phyloP scores from a whole-genome alignment of 2,888 invertebrate species.

The Syrista parreyssii region DNA sequence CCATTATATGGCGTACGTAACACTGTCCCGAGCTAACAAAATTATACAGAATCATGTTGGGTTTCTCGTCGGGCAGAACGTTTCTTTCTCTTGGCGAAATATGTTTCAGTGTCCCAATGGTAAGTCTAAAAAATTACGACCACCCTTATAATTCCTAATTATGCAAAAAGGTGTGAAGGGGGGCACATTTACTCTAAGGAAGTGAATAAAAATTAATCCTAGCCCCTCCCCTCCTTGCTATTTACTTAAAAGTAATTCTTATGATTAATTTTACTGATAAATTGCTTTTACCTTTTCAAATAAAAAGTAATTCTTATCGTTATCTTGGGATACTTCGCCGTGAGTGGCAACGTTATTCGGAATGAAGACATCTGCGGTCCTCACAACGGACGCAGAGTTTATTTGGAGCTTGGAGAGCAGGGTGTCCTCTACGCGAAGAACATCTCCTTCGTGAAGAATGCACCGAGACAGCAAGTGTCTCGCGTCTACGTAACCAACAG shows the following conservation, averaged over 20 bases:
- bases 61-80: slow-evolving; percentile 54
- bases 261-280: not conserved
- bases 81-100: slow-evolving; percentile 45
- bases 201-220: not conserved
- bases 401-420: slow-evolving; percentile 62
- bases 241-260: not conserved
- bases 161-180: not conserved
- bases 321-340: slow-evolving; percentile 21
- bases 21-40: slow-evolving; percentile 46
- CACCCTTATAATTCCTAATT: not conserved
- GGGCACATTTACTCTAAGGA: not conserved
- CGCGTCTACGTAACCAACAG: slow-evolving; percentile 51
- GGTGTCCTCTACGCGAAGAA: slow-evolving; percentile 62
- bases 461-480: slow-evolving; percentile 38
- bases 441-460: slow-evolving; percentile 50
- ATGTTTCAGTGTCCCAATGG: slow-evolving; percentile 52
- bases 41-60: slow-evolving; percentile 51
- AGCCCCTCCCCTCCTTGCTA: not conserved
- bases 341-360: slow-evolving; percentile 48
- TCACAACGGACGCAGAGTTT: slow-evolving; percentile 62
- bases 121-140: slow-evolving; percentile 35
- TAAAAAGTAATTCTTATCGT: slow-evolving; percentile 19
- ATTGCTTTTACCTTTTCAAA: not conserved
- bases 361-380: slow-evolving; percentile 63
- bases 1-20: slow-evolving; percentile 45